Conservation (phyloP, 1,140 invertebrate genomes). For the Pogonomyrmex barbatus region DNA sequence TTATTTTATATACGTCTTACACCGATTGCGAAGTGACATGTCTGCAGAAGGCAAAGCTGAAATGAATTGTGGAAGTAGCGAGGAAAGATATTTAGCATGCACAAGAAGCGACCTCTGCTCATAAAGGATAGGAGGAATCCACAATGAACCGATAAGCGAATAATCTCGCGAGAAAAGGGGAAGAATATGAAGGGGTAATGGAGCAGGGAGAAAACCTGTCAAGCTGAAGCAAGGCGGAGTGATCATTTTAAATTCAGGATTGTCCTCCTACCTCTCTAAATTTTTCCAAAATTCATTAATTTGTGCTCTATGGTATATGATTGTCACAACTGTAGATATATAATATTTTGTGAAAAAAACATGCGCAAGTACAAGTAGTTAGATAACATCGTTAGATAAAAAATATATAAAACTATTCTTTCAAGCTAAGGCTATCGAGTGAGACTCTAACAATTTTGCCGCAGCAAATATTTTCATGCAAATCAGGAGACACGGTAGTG, state of each 20-base stretch:
- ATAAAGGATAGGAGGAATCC: conserved; percentile 78
- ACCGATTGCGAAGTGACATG: conserved; percentile 16
- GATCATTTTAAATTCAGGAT: conserved; percentile 13
- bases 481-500: no score
- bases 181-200: conserved; percentile 57
- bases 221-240: background rate
- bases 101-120: conserved; percentile 71
- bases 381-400: background rate
- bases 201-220: conserved; percentile 20
- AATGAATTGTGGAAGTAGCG: conserved; percentile 27
- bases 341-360: background rate
- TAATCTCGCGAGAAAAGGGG: conserved; percentile 71
- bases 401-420: background rate
- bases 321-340: background rate
- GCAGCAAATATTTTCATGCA: conserved; percentile 52
- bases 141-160: conserved; percentile 80
- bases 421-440: conserved; percentile 2
- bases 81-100: conserved; percentile 74
- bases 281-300: conserved; percentile 48
- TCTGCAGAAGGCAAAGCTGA: conserved; percentile 22
- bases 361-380: background rate
- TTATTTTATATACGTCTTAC: background rate
- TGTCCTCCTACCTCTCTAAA: background rate
- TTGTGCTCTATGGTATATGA: background rate
- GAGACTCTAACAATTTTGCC: conserved; percentile 40